Base-by-base conservation (phyloP, 2,113 vertebrate genomes). In the Heterotilapia buettikoferi region DNA sequence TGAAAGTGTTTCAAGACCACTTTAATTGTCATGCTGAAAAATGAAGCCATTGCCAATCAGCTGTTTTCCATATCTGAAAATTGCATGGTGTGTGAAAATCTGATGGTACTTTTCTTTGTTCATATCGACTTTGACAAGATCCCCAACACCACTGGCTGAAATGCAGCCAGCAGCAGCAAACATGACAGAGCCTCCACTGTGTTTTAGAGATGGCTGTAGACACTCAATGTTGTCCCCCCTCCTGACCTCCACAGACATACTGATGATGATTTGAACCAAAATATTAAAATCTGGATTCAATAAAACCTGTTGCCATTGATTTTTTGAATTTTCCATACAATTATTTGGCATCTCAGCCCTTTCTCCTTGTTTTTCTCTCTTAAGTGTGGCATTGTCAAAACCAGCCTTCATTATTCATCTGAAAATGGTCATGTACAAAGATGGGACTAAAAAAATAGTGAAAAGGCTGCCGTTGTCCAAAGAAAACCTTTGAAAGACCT, bases 131-230 rank as follows among this genome's bases (percentile, higher is more conserved):
- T 40, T 68, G 19, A 68, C 63, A 2, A 68, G 36, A 40, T 40
- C 19, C 33, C 36, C 63, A 68, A 24, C 12, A 68, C 63, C 5
- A 40, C 36, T 40, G 36, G 36, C 36, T 40, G 19, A 24, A 68
- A 68, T 40, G 36, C 36, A 24, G 19, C 63, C 63, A 63, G 59
- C 59, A 63, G 31, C 59, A 63, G 11, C 61, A 66, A 66, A 66
- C 6, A 13, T 66, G 19, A 38, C 33, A 38, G 61, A 38, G 33
- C 4, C 19, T 5, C 61, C 61, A 21, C 33, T 38, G 10, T 68
- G 33, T 68, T 68, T 38, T 21, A 68, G 10, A 68, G 19, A 38
- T 66, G 19, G 61, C 19, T 66, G 29, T 33, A 19, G 29, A 61
- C 16, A 33, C 57, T 61, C 26, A 31, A 0, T 61, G 18, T 63